These are phyloP conservation scores for Antheraea mylitta DNA, from an alignment of 1,140 invertebrate genomes.

Conservation along the genomic window DNA sequence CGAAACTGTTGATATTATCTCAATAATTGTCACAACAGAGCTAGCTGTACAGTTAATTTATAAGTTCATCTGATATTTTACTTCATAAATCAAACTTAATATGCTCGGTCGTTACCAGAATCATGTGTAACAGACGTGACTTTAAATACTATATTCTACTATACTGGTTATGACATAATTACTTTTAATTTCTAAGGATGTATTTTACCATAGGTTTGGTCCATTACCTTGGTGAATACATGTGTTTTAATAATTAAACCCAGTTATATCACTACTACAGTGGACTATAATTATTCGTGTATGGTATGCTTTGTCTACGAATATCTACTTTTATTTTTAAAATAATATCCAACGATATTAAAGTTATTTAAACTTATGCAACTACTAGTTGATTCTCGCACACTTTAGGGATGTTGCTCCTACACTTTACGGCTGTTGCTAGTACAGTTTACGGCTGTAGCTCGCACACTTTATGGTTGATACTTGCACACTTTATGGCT, in stretches of 20 bases:
- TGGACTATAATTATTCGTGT: too few relatives aligned
- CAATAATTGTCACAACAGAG: conserved; percentile 7
- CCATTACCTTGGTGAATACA: neutral
- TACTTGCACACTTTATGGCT: too few relatives aligned
- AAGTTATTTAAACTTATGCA: too few relatives aligned
- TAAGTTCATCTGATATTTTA: conserved; percentile 6
- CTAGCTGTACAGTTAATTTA: neutral
- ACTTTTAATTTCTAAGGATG: neutral
- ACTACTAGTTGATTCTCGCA: too few relatives aligned
- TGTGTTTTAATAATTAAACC: neutral
- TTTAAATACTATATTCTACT: conserved; percentile 9
- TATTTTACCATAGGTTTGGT: neutral
- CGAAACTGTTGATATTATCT: conserved; percentile 3
- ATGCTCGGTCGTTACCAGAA: neutral
- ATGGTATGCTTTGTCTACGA: too few relatives aligned
- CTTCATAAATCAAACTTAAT: conserved; percentile 6
- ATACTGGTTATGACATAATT: neutral
- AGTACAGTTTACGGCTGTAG: too few relatives aligned
- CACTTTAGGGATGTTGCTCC: too few relatives aligned
- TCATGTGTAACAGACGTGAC: conserved; percentile 11
- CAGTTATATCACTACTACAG: too few relatives aligned
- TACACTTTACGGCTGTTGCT: too few relatives aligned
- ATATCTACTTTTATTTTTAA: too few relatives aligned
- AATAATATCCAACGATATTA: too few relatives aligned
- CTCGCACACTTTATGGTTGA: too few relatives aligned